Base-by-base conservation (phyloP, 2,113 vertebrate genomes). In the Ptyas mucosa region DNA sequence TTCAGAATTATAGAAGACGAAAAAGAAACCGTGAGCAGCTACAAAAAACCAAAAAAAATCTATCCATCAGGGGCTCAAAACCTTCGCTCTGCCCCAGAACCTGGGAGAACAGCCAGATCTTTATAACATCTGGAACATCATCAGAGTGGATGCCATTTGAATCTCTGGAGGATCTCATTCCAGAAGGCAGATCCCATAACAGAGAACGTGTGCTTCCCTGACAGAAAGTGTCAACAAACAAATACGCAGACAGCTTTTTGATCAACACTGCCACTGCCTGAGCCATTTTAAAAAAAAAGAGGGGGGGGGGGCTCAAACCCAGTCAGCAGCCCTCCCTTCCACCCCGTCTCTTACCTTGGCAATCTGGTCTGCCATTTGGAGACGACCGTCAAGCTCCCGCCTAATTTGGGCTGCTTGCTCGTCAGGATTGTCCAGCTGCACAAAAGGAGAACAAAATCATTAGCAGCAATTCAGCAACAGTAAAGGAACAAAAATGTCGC, bases 291-390 rank as follows among this genome's bases (percentile, higher is more conserved):
- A 75, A 55, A 21, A 55, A 58, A 58, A 10, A 55, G 20, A 4
- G 0, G 8, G 23, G 8, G 57, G 57, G 55, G 6, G 18, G 55
- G 24, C 26, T 6, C 23, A 54, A 15, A 11, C 14, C 39, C 58
- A 75, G 21, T 23, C 58, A 1, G n/a, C n/a, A 75, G n/a, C n/a
- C 15, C 1, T 39, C 6, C n/a, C 69, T 75, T 20, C n/a, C n/a
- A 64, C 14, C 75, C 20, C 29, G n/a, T 55, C 49, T 96, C 98
- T 98, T 98, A 99, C 99, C 98, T 98, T 98, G 58, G 99, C 98
- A 89, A 99, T 99, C 96, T 99, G 99, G 95, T 99, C 99, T 61
- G 99, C 99, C 99, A 99, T 99, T 94, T 99, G 99, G 89, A 99
- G 98, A 61, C 99, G 98, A 94, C 99, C 99, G 3, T 99, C 99